A percentile compares a stretch with the other conserved stretches of the same genome.
Evolutionary conservation across 2,797 vertebrate species (phyloP).

Genomic region (Psittacula echo): DNA sequence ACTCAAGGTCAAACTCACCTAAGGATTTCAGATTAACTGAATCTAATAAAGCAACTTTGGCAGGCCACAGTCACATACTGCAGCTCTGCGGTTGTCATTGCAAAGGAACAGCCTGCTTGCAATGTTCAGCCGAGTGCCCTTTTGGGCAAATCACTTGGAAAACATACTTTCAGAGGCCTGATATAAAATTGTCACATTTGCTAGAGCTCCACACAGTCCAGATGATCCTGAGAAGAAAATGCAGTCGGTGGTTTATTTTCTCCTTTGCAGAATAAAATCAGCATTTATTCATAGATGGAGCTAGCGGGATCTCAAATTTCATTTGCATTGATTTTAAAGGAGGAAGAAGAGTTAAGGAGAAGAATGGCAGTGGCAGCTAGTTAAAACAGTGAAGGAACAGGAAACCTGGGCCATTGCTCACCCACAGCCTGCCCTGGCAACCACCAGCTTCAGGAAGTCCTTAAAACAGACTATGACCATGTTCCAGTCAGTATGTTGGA

Average conservation of each 20-base stretch:
- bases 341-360: not conserved
- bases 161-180: not conserved
- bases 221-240: not conserved
- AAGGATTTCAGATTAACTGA: not conserved
- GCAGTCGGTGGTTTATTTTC: not conserved
- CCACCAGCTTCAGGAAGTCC: not conserved
- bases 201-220: not conserved
- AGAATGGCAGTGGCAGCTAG: not conserved
- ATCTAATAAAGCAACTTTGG: not conserved
- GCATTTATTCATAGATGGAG: not conserved
- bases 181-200: not conserved
- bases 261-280: not conserved
- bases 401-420: not conserved
- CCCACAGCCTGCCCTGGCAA: not conserved
- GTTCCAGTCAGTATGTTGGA: not conserved
- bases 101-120: not conserved
- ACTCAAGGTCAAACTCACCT: not conserved
- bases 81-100: not conserved
- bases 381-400: not conserved
- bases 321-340: not conserved
- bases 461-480: not conserved
- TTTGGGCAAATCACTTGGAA: not conserved
- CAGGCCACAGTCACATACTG: accelerated
- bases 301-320: not conserved
- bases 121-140: accelerated